Conservation (phyloP, 1,140 invertebrate species). For the Drosophila orosa region DNA sequence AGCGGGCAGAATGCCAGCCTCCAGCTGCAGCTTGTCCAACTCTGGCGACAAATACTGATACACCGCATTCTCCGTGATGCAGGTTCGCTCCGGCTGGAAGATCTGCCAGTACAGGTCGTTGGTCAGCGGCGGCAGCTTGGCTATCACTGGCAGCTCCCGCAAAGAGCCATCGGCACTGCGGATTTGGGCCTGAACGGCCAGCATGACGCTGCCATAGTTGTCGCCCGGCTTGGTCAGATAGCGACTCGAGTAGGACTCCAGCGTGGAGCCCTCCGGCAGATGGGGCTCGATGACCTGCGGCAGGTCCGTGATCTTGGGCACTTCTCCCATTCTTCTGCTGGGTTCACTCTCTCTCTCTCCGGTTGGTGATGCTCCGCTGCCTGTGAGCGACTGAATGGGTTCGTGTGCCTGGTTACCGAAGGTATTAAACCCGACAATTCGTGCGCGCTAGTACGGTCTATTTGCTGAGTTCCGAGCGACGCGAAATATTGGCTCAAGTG, state of each 20-base stretch:
- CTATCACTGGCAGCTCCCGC: conserved; percentile 85
- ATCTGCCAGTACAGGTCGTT: conserved; percentile 85
- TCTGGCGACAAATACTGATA: conserved; percentile 85
- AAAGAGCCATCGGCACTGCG: conserved; percentile 56
- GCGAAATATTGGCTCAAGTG: conserved; percentile 57
- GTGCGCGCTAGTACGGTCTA: conserved; percentile 2
- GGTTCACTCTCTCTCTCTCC: not conserved
- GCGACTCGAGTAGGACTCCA: conserved; percentile 57
- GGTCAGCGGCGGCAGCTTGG: conserved; percentile 86
- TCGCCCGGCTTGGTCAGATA: conserved; percentile 86
- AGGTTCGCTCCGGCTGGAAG: conserved; percentile 86
- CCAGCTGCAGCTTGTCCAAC: conserved; percentile 85
- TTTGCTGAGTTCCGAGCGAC: conserved; percentile 27
- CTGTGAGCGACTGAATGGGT: conserved; percentile 41
- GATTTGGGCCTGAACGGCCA: conserved; percentile 80
- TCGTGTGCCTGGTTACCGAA: not conserved
- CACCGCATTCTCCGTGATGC: conserved; percentile 86
- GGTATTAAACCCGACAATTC: conserved; percentile 34
- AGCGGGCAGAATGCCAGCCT: conserved; percentile 82
- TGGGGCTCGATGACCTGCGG: conserved; percentile 64
- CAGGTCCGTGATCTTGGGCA: conserved; percentile 69
- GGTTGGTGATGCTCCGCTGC: conserved; percentile 8
- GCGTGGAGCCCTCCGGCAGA: conserved; percentile 50
- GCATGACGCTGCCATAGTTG: conserved; percentile 87
- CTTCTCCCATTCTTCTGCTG: conserved; percentile 75